Conservation (phyloP, 2,113 vertebrate genomes). For the Myotis yumanensis region DNA sequence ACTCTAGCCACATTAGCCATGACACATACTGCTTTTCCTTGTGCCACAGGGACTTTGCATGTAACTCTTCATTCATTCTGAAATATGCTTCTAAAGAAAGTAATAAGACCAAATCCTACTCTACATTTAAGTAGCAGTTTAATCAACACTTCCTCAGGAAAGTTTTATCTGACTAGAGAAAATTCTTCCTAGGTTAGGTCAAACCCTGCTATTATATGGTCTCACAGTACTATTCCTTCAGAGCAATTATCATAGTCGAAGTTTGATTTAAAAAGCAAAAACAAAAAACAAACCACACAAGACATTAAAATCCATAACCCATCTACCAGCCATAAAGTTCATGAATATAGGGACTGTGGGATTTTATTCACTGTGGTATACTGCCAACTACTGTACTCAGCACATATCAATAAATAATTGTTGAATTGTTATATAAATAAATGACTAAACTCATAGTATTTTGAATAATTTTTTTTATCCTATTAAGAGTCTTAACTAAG, state of each 20-base stretch:
- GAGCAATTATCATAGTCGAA: background rate
- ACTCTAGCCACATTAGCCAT: background rate
- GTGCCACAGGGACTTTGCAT: background rate
- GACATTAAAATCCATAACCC: background rate
- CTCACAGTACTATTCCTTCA: background rate
- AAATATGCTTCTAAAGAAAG: background rate
- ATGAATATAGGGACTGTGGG: background rate
- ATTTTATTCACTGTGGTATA: background rate
- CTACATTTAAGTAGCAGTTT: background rate
- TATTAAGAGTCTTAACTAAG: background rate
- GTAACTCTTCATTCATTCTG: background rate
- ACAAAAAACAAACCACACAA: background rate
- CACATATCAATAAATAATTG: background rate
- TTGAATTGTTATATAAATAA: background rate
- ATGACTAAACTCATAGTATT: slow-evolving; percentile 1
- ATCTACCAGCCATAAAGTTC: background rate
- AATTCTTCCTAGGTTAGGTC: background rate
- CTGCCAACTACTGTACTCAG: background rate
- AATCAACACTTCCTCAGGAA: background rate
- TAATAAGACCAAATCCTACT: background rate
- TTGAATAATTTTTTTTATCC: background rate
- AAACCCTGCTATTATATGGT: background rate
- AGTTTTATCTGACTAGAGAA: background rate
- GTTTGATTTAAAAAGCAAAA: background rate
- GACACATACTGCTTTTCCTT: background rate